Evolutionary conservation across 2,797 vertebrate species (phyloP).

Genomic region (Lepilemur ruficaudatus): DNA sequence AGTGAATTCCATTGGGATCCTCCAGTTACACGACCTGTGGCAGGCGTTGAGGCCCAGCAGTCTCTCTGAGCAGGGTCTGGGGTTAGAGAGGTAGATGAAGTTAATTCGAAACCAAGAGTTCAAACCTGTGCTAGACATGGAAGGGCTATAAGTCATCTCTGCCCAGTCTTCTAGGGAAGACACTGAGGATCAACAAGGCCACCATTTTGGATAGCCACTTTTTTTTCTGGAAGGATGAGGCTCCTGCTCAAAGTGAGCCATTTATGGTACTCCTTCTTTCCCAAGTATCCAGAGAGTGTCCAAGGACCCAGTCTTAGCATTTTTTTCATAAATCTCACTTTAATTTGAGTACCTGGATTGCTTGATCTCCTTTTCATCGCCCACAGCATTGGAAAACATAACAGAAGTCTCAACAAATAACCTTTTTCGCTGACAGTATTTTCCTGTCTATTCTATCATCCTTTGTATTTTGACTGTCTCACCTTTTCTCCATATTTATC

Average conservation of each 20-base stretch:
- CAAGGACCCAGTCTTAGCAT: too few relatives aligned
- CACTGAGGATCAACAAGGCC: not conserved
- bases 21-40: not conserved
- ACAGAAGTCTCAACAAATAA: not conserved
- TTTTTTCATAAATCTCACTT: not conserved
- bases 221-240: not conserved
- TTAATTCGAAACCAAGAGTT: not conserved
- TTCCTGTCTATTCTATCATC: not conserved
- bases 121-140: not conserved
- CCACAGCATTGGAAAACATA: rapidly evolving
- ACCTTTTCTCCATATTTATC: not conserved
- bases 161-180: not conserved
- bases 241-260: not conserved
- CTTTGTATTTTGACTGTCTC: not conserved
- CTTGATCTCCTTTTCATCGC: not conserved
- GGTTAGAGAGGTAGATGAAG: not conserved
- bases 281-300: not conserved
- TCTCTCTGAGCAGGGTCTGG: not conserved
- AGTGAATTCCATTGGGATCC: not conserved
- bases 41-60: not conserved
- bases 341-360: not conserved
- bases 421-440: not conserved
- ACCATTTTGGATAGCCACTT: not conserved
- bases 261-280: not conserved
- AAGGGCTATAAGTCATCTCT: not conserved